A percentile compares a stretch with the other conserved stretches of the same genome.
phyloP scores from a whole-genome alignment of 2,113 vertebrate species.

The Cranoglanis bouderius region DNA sequence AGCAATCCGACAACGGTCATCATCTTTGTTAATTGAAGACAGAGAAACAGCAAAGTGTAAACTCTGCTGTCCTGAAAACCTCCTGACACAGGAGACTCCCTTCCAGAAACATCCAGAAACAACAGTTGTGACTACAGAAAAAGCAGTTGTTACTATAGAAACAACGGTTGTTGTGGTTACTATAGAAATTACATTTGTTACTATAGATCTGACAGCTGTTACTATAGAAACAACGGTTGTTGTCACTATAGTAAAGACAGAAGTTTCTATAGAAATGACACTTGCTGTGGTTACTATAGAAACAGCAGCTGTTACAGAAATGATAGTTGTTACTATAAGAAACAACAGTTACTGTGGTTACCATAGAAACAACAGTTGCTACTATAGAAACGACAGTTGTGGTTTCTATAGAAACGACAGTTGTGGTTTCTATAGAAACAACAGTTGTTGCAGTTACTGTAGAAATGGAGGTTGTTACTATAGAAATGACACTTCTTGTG shows the following conservation, averaged over 20 bases:
- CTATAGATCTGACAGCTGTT: no score
- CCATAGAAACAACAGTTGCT: not conserved
- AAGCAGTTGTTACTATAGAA: not conserved
- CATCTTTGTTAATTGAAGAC: not conserved
- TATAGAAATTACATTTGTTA: not conserved
- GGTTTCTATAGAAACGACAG: not conserved
- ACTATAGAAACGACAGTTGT: not conserved
- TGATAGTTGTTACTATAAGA: not conserved
- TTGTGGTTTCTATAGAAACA: not conserved
- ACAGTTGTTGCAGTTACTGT: not conserved
- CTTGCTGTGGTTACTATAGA: not conserved
- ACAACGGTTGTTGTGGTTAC: not conserved
- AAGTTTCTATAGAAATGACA: not conserved
- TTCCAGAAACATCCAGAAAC: not conserved
- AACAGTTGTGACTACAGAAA: not conserved
- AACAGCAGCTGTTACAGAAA: not conserved
- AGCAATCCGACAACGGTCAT: no score
- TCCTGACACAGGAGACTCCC: not conserved
- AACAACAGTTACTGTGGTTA: not conserved
- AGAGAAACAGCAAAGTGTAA: not conserved
- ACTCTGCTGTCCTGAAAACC: not conserved
- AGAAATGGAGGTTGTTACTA: not conserved
- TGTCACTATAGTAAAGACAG: no score
- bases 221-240: not conserved
- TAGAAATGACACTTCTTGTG: not conserved